Percentiles rank a stretch among this genome's conserved stretches.
Evolutionary conservation across 2,797 vertebrate genomes (phyloP).

Genomic region (Chelon labrosus): DNA sequence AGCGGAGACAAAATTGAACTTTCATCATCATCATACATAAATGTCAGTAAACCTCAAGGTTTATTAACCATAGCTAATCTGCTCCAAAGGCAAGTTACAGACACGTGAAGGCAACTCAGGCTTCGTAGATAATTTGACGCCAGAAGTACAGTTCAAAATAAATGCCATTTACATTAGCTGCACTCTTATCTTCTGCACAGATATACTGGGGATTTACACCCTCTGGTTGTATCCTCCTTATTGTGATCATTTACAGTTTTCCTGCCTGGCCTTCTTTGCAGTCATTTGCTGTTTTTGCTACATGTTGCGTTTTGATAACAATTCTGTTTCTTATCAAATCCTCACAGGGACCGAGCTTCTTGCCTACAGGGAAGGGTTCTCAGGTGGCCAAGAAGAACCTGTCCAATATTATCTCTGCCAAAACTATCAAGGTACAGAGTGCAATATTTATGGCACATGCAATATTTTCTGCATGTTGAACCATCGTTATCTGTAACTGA

Average conservation of each 20-base stretch:
- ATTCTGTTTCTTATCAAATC: constrained; percentile 61
- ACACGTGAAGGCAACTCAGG: constrained; percentile 1
- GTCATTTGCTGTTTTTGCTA: constrained; percentile 13
- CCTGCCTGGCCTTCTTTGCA: constrained; percentile 16
- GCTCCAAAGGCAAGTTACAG: constrained; percentile 17
- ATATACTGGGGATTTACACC: not conserved
- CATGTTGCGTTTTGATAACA: constrained; percentile 57
- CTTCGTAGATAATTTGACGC: constrained; percentile 27
- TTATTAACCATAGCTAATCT: constrained; percentile 33
- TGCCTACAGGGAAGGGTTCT: constrained; percentile 45
- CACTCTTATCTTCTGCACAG: constrained; percentile 20
- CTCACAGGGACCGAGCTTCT: constrained; percentile 81
- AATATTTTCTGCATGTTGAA: constrained; percentile 22
- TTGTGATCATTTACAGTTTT: constrained; percentile 36
- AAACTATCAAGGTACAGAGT: constrained; percentile 90
- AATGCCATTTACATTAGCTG: constrained; percentile 24
- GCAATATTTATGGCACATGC: constrained; percentile 9
- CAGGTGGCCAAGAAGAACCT: constrained; percentile 72
- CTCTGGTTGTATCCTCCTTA: constrained; percentile 18
- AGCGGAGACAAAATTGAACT: not conserved
- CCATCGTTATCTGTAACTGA: constrained; percentile 32
- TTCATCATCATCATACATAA: constrained; percentile 17
- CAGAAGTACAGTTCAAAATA: constrained; percentile 23
- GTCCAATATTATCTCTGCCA: constrained; percentile 77
- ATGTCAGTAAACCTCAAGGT: constrained; percentile 21